phyloP scores from a whole-genome alignment of 2,888 invertebrate genomes.

The Cheilosia urbana region DNA sequence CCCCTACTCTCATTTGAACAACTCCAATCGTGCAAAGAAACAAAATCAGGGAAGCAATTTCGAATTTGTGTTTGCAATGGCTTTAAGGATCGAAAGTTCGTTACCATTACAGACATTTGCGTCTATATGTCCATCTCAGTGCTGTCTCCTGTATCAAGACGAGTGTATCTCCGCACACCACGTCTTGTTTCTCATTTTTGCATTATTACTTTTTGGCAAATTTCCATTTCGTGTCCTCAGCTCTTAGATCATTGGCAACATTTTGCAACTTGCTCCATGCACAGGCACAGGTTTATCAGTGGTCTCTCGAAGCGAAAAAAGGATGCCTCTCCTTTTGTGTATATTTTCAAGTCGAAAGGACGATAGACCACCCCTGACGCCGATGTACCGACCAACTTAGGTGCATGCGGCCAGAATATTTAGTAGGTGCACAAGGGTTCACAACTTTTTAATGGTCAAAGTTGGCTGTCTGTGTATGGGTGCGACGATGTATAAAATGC shows the following conservation, averaged over 20 bases:
- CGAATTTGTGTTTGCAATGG: constrained; percentile 33
- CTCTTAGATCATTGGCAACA: constrained; percentile 27
- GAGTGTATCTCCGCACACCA: not conserved
- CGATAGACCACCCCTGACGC: constrained; percentile 17
- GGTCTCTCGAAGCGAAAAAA: not conserved
- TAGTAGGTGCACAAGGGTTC: constrained; percentile 69
- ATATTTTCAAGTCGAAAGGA: constrained; percentile 34
- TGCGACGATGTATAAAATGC: not conserved
- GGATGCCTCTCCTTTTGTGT: constrained; percentile 2
- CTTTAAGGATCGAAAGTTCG: constrained; percentile 60
- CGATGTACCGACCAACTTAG: constrained; percentile 50
- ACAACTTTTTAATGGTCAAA: constrained; percentile 74
- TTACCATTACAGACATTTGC: constrained; percentile 55
- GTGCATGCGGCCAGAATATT: constrained; percentile 70
- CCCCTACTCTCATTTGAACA: constrained; percentile 22
- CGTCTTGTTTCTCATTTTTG: constrained; percentile 35
- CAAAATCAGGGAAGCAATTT: constrained; percentile 46
- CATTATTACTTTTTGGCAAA: constrained; percentile 72
- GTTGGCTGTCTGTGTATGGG: constrained; percentile 31
- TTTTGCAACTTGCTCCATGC: constrained; percentile 35
- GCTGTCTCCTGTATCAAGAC: not conserved
- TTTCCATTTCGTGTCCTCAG: constrained; percentile 66
- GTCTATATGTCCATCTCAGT: not conserved
- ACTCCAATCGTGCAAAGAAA: constrained; percentile 28
- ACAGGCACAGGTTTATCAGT: constrained; percentile 37